phyloP scores from a whole-genome alignment of 2,113 vertebrate species.

The Microcebus tavaratra region DNA sequence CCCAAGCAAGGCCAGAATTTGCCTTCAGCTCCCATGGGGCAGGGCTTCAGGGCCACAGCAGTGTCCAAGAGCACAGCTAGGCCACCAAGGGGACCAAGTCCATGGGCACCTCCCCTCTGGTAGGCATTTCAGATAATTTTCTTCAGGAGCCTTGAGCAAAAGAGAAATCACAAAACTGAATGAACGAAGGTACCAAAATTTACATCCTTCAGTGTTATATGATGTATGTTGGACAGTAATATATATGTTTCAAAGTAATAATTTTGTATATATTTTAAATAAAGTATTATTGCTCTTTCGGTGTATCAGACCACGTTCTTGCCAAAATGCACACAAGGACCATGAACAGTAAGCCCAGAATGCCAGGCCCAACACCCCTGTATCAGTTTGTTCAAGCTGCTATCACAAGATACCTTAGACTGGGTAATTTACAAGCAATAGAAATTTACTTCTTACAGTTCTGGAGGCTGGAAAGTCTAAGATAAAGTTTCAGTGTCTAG shows the following conservation, averaged over 20 bases:
- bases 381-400: background rate
- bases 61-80: background rate
- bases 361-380: no score
- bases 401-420: background rate
- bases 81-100: background rate
- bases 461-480: background rate
- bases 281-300: slow-evolving; percentile 67
- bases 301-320: slow-evolving; percentile 52
- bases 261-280: slow-evolving; percentile 81
- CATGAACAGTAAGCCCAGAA: background rate
- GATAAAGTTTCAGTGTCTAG: background rate
- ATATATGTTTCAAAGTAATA: slow-evolving; percentile 75
- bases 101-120: background rate
- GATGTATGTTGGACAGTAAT: slow-evolving; percentile 56
- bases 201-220: slow-evolving; percentile 14
- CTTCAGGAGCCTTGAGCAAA: slow-evolving; percentile 22
- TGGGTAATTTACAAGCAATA: background rate
- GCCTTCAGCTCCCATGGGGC: background rate
- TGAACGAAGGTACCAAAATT: slow-evolving; percentile 49
- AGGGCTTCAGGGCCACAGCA: background rate
- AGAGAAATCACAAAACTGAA: slow-evolving; percentile 41
- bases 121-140: background rate
- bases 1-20: background rate
- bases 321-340: background rate
- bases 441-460: background rate